phyloP scores from a whole-genome alignment of 2,113 vertebrate genomes.

The Colinus virginianus region DNA sequence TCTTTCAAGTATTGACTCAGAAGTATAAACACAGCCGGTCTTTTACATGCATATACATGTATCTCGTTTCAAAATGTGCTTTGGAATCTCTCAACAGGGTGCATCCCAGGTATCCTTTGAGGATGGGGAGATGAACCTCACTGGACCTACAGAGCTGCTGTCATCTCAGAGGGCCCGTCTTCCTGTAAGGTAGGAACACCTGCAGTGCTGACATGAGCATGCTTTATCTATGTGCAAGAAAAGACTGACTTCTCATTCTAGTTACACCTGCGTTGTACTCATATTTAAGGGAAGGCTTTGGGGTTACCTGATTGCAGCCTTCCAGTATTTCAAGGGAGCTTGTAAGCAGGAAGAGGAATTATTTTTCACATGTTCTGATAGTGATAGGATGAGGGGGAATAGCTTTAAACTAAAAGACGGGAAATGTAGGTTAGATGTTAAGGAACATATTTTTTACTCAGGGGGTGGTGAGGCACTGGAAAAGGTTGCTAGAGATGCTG shows the following conservation, averaged over 20 bases:
- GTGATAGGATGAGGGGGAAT: too few relatives aligned
- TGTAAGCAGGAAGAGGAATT: too few relatives aligned
- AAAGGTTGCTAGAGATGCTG: too few relatives aligned
- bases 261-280: background rate
- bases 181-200: slow-evolving; percentile 73
- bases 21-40: background rate
- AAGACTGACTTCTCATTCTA: background rate
- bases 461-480: too few relatives aligned
- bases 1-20: background rate
- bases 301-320: too few relatives aligned
- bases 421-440: too few relatives aligned
- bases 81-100: slow-evolving; percentile 73
- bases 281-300: too few relatives aligned
- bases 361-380: too few relatives aligned
- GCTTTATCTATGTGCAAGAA: background rate
- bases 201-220: background rate
- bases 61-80: background rate
- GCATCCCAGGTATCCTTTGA: slow-evolving; percentile 61
- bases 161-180: slow-evolving; percentile 43
- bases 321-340: too few relatives aligned
- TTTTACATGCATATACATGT: background rate
- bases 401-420: too few relatives aligned
- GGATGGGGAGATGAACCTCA: slow-evolving; percentile 67
- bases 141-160: slow-evolving; percentile 61
- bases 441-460: too few relatives aligned